A percentile compares a stretch with the other conserved stretches of the same genome.
These are phyloP conservation scores for Zaprionus inermis DNA, from an alignment of 1,140 invertebrate genomes.

Conservation along the genomic window DNA sequence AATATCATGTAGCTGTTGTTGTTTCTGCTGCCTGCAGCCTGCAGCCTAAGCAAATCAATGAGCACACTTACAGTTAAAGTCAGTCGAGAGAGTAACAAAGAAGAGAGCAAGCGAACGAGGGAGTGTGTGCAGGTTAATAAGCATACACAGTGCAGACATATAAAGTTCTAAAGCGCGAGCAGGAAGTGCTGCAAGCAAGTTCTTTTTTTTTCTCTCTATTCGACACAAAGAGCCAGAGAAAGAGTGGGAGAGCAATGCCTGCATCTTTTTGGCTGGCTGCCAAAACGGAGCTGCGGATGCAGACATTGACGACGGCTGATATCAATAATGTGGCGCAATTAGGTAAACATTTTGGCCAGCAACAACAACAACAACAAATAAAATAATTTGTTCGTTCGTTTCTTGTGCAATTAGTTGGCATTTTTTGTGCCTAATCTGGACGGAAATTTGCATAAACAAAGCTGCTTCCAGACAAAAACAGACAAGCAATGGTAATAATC, in stretches of 20 bases:
- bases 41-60: slow-evolving; percentile 70
- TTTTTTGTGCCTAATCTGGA: slow-evolving; percentile 22
- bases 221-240: background rate
- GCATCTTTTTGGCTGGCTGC: slow-evolving; percentile 62
- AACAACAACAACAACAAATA: slow-evolving; percentile 15
- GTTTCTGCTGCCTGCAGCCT: slow-evolving; percentile 34
- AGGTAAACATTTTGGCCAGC: slow-evolving; percentile 51
- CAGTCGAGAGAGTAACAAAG: slow-evolving; percentile 21
- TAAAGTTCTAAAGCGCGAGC: slow-evolving; percentile 59
- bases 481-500: slow-evolving; percentile 20
- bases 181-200: slow-evolving; percentile 42
- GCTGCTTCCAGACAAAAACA: slow-evolving; percentile 34
- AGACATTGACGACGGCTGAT: slow-evolving; percentile 43
- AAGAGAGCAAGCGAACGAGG: background rate
- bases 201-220: slow-evolving; percentile 33
- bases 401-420: slow-evolving; percentile 29
- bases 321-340: slow-evolving; percentile 71
- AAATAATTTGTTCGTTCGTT: slow-evolving; percentile 18
- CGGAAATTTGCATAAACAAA: slow-evolving; percentile 7
- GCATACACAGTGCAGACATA: slow-evolving; percentile 41
- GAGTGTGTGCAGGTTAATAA: slow-evolving; percentile 23
- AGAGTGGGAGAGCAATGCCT: slow-evolving; percentile 5
- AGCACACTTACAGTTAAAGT: slow-evolving; percentile 70
- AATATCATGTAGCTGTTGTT: slow-evolving; percentile 31
- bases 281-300: slow-evolving; percentile 42